Evolutionary conservation across 2,113 vertebrate species (phyloP).

Genomic region (Nycticorax nycticorax): DNA sequence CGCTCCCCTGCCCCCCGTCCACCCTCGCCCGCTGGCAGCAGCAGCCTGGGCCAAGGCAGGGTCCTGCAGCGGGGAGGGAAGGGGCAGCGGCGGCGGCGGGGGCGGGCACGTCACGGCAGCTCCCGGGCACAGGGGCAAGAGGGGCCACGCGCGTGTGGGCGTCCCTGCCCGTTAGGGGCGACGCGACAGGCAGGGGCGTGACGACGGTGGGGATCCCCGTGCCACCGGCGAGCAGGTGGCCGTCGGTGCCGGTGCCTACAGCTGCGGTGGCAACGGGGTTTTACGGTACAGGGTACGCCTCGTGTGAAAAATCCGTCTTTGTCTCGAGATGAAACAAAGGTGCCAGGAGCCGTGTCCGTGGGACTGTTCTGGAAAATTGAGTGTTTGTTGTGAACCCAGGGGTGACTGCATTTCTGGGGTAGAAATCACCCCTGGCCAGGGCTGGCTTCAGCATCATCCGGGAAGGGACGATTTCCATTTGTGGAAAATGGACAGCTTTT

Average conservation of each 20-base stretch:
- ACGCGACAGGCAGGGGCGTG: not conserved
- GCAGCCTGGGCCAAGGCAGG: not conserved
- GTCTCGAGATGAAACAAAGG: not conserved
- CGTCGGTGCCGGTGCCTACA: rapidly evolving
- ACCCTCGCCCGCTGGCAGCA: not conserved
- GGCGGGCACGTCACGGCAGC: rapidly evolving
- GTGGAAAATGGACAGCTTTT: not conserved
- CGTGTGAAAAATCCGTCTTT: not conserved
- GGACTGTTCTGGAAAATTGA: not conserved
- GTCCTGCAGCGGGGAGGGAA: not conserved
- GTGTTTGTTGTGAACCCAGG: not conserved
- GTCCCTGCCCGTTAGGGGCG: rapidly evolving
- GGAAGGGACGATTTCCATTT: not conserved
- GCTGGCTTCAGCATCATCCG: not conserved
- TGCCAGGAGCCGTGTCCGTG: not conserved
- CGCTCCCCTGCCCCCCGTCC: not conserved
- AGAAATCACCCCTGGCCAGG: not conserved
- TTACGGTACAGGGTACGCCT: not conserved
- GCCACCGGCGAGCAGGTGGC: not conserved
- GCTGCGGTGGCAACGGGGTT: not conserved
- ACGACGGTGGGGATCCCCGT: not conserved
- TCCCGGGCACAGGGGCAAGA: not conserved
- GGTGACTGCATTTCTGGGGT: not conserved
- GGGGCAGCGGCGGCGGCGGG: not conserved
- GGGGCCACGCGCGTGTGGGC: not conserved